Percentiles rank a stretch among this genome's conserved stretches.
These are phyloP conservation scores for Petrocephalus zakoni DNA, from an alignment of 2,113 vertebrate genomes.

Conservation along the genomic window DNA sequence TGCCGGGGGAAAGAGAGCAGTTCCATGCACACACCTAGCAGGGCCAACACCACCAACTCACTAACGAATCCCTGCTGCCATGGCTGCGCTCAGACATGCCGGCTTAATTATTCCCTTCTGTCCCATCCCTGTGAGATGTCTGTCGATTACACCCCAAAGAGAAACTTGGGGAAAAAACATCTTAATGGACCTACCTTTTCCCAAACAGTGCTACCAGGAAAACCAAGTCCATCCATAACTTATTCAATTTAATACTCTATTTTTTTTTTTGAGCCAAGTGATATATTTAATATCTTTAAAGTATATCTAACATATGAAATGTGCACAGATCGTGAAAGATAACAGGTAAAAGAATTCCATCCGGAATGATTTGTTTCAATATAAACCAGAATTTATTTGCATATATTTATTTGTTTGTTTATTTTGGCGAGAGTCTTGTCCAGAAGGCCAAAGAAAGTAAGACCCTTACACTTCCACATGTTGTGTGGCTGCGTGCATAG, in stretches of 20 bases:
- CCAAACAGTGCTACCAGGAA: constrained; percentile 63
- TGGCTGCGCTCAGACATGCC: constrained; percentile 61
- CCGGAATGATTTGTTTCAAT: neutral
- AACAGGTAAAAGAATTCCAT: neutral
- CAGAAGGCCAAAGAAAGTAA: neutral
- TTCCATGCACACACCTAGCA: constrained; percentile 34
- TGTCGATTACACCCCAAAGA: constrained; percentile 53
- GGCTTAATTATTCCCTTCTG: constrained; percentile 67
- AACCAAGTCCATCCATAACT: constrained; percentile 52
- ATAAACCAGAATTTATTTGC: neutral
- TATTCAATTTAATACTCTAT: constrained; percentile 51
- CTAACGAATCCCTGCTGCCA: constrained; percentile 59
- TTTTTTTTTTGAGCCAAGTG: neutral
- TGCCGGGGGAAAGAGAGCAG: neutral
- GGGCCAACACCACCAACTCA: constrained; percentile 33
- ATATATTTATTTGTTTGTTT: neutral
- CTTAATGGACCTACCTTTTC: constrained; percentile 64
- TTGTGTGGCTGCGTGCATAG: neutral
- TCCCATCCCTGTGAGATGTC: constrained; percentile 57
- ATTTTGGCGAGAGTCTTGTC: neutral
- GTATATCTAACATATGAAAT: neutral
- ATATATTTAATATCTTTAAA: neutral
- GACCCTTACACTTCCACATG: neutral
- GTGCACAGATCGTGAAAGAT: neutral
- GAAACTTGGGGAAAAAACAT: constrained; percentile 46